Evolutionary conservation across 2,113 vertebrate species (phyloP).

Genomic region (Labrus mixtus): DNA sequence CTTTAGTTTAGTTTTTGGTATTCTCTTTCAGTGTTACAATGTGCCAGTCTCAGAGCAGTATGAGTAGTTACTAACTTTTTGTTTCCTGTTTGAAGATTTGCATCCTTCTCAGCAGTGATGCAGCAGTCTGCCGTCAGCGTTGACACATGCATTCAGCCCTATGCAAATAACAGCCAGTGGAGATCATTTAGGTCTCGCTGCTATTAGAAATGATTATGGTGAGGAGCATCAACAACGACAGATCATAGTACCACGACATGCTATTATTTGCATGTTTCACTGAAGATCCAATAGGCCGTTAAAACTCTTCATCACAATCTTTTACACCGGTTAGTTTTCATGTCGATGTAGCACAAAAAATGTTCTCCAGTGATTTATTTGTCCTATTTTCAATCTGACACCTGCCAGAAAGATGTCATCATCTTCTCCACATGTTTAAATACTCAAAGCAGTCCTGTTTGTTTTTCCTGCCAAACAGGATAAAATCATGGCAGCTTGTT

Average conservation of each 20-base stretch:
- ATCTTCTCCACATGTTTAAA: neutral
- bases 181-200: neutral
- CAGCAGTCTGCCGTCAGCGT: neutral
- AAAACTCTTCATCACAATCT: neutral
- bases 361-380: neutral
- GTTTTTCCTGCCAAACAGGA: slow-evolving; percentile 43
- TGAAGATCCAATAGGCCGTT: neutral
- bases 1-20: too few relatives aligned
- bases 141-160: slow-evolving; percentile 34
- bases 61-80: neutral
- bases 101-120: slow-evolving; percentile 40
- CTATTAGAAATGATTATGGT: neutral
- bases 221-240: neutral
- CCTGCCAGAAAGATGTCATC: neutral
- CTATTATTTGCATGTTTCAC: neutral
- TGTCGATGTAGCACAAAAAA: too few relatives aligned
- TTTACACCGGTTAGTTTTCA: neutral
- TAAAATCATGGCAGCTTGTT: neutral
- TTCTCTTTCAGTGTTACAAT: neutral
- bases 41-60: neutral
- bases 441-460: neutral
- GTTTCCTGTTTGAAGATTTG: slow-evolving; percentile 54
- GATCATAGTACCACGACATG: neutral
- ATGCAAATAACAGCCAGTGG: slow-evolving; percentile 27
- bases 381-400: neutral